A percentile compares a stretch with the other conserved stretches of the same genome.
phyloP scores from a whole-genome alignment of 2,113 vertebrate species.

The Cavia porcellus region DNA sequence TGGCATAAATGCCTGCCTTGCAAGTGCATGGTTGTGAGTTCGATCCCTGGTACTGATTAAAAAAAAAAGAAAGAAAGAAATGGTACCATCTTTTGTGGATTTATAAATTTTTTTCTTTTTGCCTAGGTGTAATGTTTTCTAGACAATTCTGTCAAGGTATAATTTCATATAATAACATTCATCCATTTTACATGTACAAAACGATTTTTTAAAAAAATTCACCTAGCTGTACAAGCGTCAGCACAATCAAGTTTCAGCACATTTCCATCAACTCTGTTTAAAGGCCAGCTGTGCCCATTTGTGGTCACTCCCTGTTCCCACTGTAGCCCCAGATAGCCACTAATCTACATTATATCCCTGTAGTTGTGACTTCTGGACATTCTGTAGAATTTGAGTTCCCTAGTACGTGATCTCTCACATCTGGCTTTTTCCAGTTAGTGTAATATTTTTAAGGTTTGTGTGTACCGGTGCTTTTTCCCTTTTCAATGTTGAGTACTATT shows the following conservation, averaged over 20 bases:
- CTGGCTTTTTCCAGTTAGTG: not conserved
- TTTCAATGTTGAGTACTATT: not conserved
- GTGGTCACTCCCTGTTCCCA: not conserved
- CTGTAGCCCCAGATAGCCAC: not conserved
- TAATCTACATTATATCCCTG: not conserved
- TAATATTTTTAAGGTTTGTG: not conserved
- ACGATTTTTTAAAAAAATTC: not conserved
- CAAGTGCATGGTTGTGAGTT: no score
- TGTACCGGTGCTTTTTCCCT: not conserved
- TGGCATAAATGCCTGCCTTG: no score
- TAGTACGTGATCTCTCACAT: not conserved
- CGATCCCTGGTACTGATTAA: no score
- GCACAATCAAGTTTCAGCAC: not conserved
- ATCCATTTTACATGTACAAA: not conserved
- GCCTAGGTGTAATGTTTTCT: not conserved
- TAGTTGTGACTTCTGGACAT: not conserved
- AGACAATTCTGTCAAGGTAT: not conserved
- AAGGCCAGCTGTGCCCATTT: not conserved
- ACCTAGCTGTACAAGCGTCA: not conserved
- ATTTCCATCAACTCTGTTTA: not conserved
- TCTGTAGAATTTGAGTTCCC: not conserved
- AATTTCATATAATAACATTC: not conserved
- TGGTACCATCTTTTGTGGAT: not conserved
- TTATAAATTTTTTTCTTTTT: slow-evolving; percentile 4
- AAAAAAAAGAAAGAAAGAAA: not conserved